Evolutionary conservation across 2,888 invertebrate species (phyloP), one percentile per base, ranked within the genome.

Genomic region (Ceraclea dissimilis): DNA sequence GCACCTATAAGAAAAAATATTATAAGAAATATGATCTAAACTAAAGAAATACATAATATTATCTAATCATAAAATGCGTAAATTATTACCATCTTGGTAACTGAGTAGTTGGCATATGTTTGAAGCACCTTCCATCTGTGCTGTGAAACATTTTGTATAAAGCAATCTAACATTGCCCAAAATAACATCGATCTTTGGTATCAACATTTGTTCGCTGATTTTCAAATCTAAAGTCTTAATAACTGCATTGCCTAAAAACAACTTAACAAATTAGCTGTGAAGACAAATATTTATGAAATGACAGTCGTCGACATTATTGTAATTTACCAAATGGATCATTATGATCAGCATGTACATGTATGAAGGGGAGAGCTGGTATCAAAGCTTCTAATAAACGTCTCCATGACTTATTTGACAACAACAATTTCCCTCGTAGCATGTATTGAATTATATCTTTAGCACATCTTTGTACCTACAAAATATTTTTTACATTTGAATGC

Each of bases 211-310:
- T 48, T 76, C 72, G 1, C 81, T 81, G 65, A 82, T 76, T 62
- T 86, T 85, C 0, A 78, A 77, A 67, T 86, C 85, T 16, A 85
- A 68, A 19, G 85, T 79, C 65, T 80, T 81, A 60, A 82, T 75
- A 49, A 86, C 72, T 1, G 81, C 78, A 67, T 81, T 77, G 0
- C 85, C 86, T 68, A 79, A 62, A 57, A 70, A 46, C 11, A n/a
- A 51, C 10, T 10, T 8, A 4, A 43, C 6, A 2, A n/a, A 33
- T 33, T 8, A n/a, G 17, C 17, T 18, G 18, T 11, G 16, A 18
- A 6, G 11, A 13, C 16, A 33, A 17, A 19, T 50, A 50, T 16
- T 34, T 11, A n/a, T 26, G 16, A 16, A 5, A 8, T n/a, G 26
- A 26, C 26, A 26, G 26, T 26, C 26, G 10, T n/a, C n/a, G n/a